Evolutionary conservation across 2,888 invertebrate genomes (phyloP).

Genomic region (Lathronympha strigana): DNA sequence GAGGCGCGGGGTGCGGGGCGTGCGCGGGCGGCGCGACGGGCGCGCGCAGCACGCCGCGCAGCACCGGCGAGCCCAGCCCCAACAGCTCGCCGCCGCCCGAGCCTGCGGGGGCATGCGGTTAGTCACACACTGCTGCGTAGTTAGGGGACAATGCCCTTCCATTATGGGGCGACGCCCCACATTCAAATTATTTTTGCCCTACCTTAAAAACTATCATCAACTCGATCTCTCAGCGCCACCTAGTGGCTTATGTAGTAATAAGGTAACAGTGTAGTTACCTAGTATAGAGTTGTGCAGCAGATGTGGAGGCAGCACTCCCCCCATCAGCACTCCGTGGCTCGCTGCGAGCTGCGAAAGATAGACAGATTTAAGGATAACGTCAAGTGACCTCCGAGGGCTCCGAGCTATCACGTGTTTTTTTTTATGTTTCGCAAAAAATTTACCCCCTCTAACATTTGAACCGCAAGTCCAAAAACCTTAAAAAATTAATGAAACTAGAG

Average conservation of each 20-base stretch:
- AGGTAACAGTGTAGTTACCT: constrained; percentile 56
- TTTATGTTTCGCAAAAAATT: no score
- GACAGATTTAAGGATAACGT: neutral
- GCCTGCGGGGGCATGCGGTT: constrained; percentile 4
- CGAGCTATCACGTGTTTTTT: no score
- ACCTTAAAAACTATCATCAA: no score
- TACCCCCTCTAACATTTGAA: no score
- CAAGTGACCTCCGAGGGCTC: neutral
- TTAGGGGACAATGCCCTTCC: no score
- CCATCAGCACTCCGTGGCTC: constrained; percentile 72
- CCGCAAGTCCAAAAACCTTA: no score
- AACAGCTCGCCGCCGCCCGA: constrained; percentile 77
- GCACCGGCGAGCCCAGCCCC: constrained; percentile 74
- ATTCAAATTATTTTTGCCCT: no score
- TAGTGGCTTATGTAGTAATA: neutral
- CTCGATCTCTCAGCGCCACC: neutral
- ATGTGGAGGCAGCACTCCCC: constrained; percentile 75
- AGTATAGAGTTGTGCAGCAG: constrained; percentile 75
- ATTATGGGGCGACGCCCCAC: no score
- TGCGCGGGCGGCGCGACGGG: constrained; percentile 85
- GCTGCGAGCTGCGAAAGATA: constrained; percentile 61
- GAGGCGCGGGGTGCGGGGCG: constrained; percentile 74
- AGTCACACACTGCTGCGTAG: constrained; percentile 2
- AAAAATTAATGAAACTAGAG: no score
- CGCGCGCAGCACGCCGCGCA: constrained; percentile 77